Evolutionary conservation across 2,888 invertebrate species (phyloP).

Genomic region (Cataglyphis altisquamis): DNA sequence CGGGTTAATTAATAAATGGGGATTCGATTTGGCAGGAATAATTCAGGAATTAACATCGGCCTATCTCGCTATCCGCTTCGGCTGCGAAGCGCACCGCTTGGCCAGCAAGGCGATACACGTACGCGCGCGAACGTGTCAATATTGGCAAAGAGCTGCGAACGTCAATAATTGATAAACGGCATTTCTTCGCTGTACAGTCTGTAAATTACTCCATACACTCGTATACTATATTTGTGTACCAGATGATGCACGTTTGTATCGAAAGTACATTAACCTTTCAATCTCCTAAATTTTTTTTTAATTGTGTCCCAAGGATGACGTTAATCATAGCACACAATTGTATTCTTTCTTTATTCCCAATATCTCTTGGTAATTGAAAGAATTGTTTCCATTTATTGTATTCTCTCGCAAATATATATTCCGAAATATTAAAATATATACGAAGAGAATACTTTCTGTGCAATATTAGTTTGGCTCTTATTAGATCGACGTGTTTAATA

Average conservation of each 20-base stretch:
- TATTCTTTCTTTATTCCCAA: background rate
- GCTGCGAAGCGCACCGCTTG: slow-evolving; percentile 30
- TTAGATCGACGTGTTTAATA: background rate
- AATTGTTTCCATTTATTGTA: background rate
- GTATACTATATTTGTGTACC: background rate
- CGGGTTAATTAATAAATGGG: slow-evolving; percentile 74
- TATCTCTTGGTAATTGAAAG: background rate
- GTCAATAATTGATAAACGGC: slow-evolving; percentile 35
- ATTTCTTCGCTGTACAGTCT: slow-evolving; percentile 20
- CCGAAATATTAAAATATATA: background rate
- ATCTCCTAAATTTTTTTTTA: background rate
- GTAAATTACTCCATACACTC: background rate
- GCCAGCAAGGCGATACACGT: slow-evolving; percentile 43
- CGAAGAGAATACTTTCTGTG: background rate
- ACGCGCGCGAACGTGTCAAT: slow-evolving; percentile 41
- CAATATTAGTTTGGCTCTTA: background rate
- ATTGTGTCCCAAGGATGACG: background rate
- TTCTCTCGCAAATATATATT: background rate
- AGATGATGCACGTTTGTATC: background rate
- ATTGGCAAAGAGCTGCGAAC: slow-evolving; percentile 26
- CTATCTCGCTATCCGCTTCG: slow-evolving; percentile 60
- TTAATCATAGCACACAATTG: background rate
- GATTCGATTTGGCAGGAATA: slow-evolving; percentile 72
- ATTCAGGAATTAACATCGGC: slow-evolving; percentile 71
- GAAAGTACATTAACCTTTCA: background rate